Base-by-base conservation (phyloP, 53 echinoderm and acorn worm genomes). In the Zoroaster sp. region DNA sequence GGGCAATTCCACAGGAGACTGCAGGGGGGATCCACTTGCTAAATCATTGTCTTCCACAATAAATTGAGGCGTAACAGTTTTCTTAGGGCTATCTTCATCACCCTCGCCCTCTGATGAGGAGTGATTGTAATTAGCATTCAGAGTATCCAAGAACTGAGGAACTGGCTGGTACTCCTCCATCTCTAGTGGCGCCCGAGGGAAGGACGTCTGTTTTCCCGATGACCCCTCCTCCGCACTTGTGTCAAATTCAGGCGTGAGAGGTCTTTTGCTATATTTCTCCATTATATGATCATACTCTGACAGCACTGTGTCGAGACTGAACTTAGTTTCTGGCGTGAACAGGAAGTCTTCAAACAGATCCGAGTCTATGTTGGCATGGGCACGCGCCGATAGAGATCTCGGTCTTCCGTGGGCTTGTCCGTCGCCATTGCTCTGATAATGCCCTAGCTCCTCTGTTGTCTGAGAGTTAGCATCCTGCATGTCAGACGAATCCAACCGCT, bases 211-310 rank as follows among this genome's bases (percentile, higher is more conserved):
- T 54, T 82, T 89, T 18, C 79, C 71, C 1, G 72, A 40, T 4
- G 47, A 51, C 32, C 94, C 83, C 31, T 78, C 87, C 25, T 94
- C 94, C 15, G 90, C 83, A 45, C 47, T 90, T 31, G 79, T 88
- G 78, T 91, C 93, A 88, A 97, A 95, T 28, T 94, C 98, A 23
- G 98, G 98, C 0, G 95, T 95, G 31, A 92, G 53, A 2, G 94
- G 92, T 21, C 94, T 87, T 41, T 92, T 94, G 69, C 91, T 92
- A 69, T 97, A 97, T 63, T 95, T 95, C 59, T 95, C 98, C 82
- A 95, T 91, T 17, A 97, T 92, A 66, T 87, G 67, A 18, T 97
- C 98, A 41, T 95, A 97, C 59, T 97, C 95, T 13, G 95, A 94
- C 39, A 97, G 78, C 5, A 97, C 94, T 30, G 92, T 93, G 66